phyloP scores from a whole-genome alignment of 2,797 vertebrate genomes.

The Eleutherodactylus coqui region DNA sequence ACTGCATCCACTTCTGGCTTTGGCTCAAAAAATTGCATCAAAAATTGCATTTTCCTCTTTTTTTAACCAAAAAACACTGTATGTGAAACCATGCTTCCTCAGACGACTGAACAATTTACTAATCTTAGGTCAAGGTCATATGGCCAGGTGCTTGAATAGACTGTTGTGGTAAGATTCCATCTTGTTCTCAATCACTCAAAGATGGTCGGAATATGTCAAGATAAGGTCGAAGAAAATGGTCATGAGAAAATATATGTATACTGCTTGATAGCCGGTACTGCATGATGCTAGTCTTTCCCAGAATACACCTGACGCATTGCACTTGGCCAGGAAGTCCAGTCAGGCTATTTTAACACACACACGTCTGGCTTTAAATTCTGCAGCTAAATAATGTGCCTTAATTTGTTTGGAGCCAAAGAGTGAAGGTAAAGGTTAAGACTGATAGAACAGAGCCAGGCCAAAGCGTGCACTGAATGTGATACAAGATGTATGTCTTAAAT shows the following conservation, averaged over 20 bases:
- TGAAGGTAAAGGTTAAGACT: slow-evolving; percentile 64
- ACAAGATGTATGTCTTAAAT: slow-evolving; percentile 64
- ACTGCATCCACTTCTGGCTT: too few species aligned
- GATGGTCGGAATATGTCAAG: neutral
- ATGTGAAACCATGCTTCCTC: too few species aligned
- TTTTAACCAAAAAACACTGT: too few species aligned
- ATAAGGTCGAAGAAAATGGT: neutral
- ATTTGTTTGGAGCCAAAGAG: slow-evolving; percentile 61
- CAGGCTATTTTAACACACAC: slow-evolving; percentile 35
- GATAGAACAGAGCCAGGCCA: slow-evolving; percentile 61
- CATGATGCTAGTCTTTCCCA: slow-evolving; percentile 39
- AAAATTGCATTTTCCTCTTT: too few species aligned
- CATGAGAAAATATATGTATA: slow-evolving; percentile 8
- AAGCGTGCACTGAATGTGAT: slow-evolving; percentile 63
- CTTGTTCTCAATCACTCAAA: neutral
- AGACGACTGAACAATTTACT: neutral
- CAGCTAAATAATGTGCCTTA: slow-evolving; percentile 61
- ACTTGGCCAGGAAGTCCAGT: slow-evolving; percentile 27
- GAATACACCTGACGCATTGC: slow-evolving; percentile 23
- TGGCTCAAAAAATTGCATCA: too few species aligned
- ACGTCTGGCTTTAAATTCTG: slow-evolving; percentile 57
- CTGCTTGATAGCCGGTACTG: neutral
- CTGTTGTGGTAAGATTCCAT: neutral
- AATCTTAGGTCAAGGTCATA: neutral
- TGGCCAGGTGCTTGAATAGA: neutral